phyloP scores from a whole-genome alignment of 1,140 invertebrate species.

The Bombus cullumanus region DNA sequence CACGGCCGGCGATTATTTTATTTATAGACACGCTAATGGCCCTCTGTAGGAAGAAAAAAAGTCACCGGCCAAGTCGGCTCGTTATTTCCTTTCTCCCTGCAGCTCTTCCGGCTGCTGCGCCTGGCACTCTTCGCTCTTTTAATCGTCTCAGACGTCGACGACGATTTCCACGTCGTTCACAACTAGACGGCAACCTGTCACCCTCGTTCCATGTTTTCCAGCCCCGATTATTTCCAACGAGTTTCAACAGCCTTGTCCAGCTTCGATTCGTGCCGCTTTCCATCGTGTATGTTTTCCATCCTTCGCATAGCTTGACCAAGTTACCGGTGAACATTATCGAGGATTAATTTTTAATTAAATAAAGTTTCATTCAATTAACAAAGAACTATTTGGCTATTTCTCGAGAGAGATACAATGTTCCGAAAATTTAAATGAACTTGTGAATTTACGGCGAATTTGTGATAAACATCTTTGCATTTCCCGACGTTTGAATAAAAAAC shows the following conservation, averaged over 20 bases:
- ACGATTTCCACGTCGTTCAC: conserved; percentile 25
- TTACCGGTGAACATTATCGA: not conserved
- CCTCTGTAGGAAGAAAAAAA: conserved; percentile 17
- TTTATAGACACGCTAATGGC: conserved; percentile 55
- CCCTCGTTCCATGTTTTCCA: not conserved
- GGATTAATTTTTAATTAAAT: not conserved
- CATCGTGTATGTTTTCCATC: fast-evolving
- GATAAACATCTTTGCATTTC: no score
- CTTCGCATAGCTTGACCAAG: not conserved
- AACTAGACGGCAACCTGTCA: conserved; percentile 3
- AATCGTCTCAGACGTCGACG: conserved; percentile 20
- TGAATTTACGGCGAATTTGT: no score
- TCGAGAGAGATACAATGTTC: no score
- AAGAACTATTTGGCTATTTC: no score
- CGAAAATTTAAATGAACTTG: no score
- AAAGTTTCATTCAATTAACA: no score
- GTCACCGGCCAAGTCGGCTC: conserved; percentile 34
- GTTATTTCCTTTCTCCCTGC: conserved; percentile 47
- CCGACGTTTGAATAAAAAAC: no score
- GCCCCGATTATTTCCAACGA: conserved; percentile 31
- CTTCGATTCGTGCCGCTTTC: not conserved
- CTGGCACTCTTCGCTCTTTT: conserved; percentile 25
- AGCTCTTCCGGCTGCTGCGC: conserved; percentile 34
- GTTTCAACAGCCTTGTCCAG: not conserved
- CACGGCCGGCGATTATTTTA: conserved; percentile 51